Percentiles rank a stretch among this genome's conserved stretches.
These are phyloP conservation scores for Euwallacea fornicatus DNA, from an alignment of 1,140 invertebrate genomes.

Conservation along the genomic window DNA sequence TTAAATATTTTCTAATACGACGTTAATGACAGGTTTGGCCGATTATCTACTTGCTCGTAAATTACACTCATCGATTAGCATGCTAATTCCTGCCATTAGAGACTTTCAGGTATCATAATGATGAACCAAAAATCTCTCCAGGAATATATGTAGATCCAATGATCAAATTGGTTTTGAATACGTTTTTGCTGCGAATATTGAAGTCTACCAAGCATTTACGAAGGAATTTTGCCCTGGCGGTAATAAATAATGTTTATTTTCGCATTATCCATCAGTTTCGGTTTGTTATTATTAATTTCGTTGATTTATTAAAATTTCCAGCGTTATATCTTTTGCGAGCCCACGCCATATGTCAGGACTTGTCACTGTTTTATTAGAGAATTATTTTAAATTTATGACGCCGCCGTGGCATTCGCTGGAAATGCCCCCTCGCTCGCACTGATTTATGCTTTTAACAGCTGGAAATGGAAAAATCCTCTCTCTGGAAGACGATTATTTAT, in stretches of 20 bases:
- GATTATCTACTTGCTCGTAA: constrained; percentile 14
- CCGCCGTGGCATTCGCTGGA: constrained; percentile 11
- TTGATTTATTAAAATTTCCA: constrained; percentile 31
- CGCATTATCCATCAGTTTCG: constrained; percentile 6
- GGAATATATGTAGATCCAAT: too few species aligned
- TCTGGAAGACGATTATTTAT: too few species aligned
- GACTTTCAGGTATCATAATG: too few species aligned
- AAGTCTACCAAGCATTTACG: too few species aligned
- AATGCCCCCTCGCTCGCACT: constrained; percentile 12
- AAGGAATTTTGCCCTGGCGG: background rate
- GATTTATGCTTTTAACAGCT: constrained; percentile 23
- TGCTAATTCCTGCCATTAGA: too few species aligned
- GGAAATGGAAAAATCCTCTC: constrained; percentile 3
- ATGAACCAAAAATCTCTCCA: too few species aligned
- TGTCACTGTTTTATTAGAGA: constrained; percentile 35
- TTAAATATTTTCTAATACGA: constrained; percentile 18
- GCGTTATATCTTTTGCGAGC: constrained; percentile 30
- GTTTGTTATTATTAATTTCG: constrained; percentile 32
- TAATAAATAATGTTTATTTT: constrained; percentile 22
- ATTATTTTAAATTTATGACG: constrained; percentile 33
- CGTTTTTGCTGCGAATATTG: too few species aligned
- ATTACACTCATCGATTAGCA: constrained; percentile 3
- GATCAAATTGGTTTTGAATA: too few species aligned
- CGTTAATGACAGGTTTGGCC: constrained; percentile 10
- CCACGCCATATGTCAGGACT: constrained; percentile 32